These are phyloP conservation scores for Orchesellides sinensis DNA, from an alignment of 2,888 invertebrate species.

Conservation along the genomic window DNA sequence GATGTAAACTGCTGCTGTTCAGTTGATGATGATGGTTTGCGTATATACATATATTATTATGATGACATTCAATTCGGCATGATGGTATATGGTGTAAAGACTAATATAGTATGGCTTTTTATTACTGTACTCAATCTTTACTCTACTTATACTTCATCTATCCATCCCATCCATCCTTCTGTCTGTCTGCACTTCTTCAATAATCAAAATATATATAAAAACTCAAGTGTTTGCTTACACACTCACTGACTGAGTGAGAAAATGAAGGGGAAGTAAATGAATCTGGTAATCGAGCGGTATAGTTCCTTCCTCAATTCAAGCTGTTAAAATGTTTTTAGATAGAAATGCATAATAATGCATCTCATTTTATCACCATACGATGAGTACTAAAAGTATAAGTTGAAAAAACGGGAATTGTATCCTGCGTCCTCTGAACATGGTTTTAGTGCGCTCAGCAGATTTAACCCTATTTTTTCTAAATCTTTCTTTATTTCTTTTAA, in stretches of 20 bases:
- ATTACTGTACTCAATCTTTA: conserved; percentile 10
- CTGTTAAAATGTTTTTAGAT: conserved; percentile 10
- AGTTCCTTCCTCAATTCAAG: conserved; percentile 48
- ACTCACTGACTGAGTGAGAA: conserved; percentile 9
- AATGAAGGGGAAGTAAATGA: conserved; percentile 54
- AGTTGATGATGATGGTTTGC: background rate
- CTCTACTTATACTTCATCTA: conserved; percentile 12
- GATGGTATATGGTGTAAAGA: background rate
- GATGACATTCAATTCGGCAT: conserved; percentile 61
- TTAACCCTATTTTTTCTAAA: conserved; percentile 46
- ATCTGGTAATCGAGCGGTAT: conserved; percentile 50
- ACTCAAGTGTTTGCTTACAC: conserved; percentile 21
- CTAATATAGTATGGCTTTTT: background rate
- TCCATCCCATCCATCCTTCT: conserved; percentile 37
- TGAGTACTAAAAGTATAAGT: too few species aligned
- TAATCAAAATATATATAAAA: conserved; percentile 31
- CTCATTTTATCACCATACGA: conserved; percentile 45
- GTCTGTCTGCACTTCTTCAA: conserved; percentile 64
- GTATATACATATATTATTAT: background rate
- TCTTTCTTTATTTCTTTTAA: conserved; percentile 62
- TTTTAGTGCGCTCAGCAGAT: background rate
- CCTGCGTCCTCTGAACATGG: too few species aligned
- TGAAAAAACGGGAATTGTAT: too few species aligned
- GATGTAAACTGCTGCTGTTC: conserved; percentile 52
- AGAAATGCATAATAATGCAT: conserved; percentile 36